Evolutionary conservation across 2,113 vertebrate species (phyloP), one percentile per base, ranked within the genome.

Genomic region (Rutilus rutilus): DNA sequence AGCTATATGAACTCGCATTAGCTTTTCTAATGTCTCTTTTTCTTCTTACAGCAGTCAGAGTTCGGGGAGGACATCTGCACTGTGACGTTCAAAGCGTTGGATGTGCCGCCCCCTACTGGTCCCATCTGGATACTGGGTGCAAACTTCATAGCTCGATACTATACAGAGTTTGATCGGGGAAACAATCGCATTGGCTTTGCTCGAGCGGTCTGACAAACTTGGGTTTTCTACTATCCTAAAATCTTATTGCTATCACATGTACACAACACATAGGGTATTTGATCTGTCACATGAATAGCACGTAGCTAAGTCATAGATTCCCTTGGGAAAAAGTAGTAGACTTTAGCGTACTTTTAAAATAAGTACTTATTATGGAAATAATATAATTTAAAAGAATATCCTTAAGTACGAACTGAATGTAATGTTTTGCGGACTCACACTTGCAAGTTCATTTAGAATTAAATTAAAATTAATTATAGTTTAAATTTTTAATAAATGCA

Each of bases 131-230:
- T 98, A 88, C 92, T 99, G 87, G 98, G 98, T 0, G 97, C 98
- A 91, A 97, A 93, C 89, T 99, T 99, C 92, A 99, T 99, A 19
- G 95, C 96, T 4, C 96, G 97, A 86, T 99, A 97, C 93, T 99
- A 99, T 92, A 97, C 96, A 1, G 95, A 97, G 89, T 99, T 99
- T 36, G 98, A 99, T 89, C 96, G 98, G 2, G 93, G 84, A 57
- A 97, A 97, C 92, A 97, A 98, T 87, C 96, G 97, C 59, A 98
- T 99, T 52, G 98, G 98, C 64, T 99, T 99, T 62, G 98, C 98
- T 82, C 89, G 92, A 0, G 96, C 98, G 27, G 94, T 96, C 88
- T 98, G 93, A 98, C 42, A 60, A 45, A 9, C 88, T 23, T 65
- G 7, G 64, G 4, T 15, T 21, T 19, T 77, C 82, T 45, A 5